Conservation (phyloP, 2,113 vertebrate species). For the Empidonax alnorum region DNA sequence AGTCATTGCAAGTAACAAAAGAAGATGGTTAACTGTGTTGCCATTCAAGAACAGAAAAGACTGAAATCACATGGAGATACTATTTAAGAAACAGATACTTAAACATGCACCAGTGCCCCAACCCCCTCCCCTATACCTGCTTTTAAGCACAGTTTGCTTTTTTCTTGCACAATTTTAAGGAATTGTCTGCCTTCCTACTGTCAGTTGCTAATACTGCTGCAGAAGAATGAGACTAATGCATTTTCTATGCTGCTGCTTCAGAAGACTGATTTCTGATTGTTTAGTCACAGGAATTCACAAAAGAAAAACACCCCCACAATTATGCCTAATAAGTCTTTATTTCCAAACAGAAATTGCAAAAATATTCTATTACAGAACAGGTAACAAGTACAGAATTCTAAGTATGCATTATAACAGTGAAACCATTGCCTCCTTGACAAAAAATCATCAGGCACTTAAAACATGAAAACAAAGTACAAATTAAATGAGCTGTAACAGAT, state of each 20-base stretch:
- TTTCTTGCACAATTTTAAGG: background rate
- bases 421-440: conserved; percentile 43
- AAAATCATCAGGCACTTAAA: conserved; percentile 69
- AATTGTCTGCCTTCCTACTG: background rate
- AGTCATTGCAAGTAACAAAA: background rate
- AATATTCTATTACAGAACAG: conserved; percentile 68
- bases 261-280: background rate
- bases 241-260: background rate
- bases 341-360: conserved; percentile 69
- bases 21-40: background rate
- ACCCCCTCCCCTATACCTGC: too few species aligned
- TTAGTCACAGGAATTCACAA: background rate
- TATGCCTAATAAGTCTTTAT: conserved; percentile 54
- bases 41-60: background rate
- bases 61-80: background rate
- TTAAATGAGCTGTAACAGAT: conserved; percentile 14
- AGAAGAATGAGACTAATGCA: background rate
- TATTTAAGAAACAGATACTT: background rate
- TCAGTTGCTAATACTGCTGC: background rate
- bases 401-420: background rate
- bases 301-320: background rate
- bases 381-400: conserved; percentile 55
- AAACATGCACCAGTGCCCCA: background rate
- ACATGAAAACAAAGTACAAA: conserved; percentile 54
- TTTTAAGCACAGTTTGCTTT: background rate